Base-by-base conservation (phyloP, 1,140 invertebrate species). In the Monomorium pharaonis region DNA sequence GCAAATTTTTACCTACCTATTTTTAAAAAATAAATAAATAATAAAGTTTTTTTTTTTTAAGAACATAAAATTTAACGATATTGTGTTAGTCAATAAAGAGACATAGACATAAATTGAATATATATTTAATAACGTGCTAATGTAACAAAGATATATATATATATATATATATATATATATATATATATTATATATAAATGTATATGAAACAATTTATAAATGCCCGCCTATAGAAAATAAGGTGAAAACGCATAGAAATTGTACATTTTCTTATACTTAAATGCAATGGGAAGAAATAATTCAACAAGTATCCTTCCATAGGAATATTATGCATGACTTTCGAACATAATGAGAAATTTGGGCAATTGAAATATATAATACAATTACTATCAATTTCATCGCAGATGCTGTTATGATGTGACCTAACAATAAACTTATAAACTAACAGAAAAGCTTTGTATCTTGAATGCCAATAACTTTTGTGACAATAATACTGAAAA, bases 401-500 rank as follows among this genome's bases (percentile, higher is more conserved):
- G n/a, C n/a, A 16, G 49, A n/a, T n/a, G n/a, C n/a, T 63, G 24
- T 1, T 44, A 63, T 10, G 33, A 65, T 6, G 16, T 62, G 14
- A 37, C 24, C 3, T 56, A 37, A 7, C 33, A 24, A 16, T 6
- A 49, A 65, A 27, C 21, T 42, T 67, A 42, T 3, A 30, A 80
- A 54, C 21, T 44, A 69, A 44, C 16, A 9, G 5, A 24, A 42
- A 72, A 44, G 0, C 10, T 56, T 81, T 5, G 14, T 30, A 56
- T 56, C 18, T 2, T 44, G 58, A 44, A 72, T 27, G 4, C 7
- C n/a, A 81, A 72, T n/a, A 56, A 42, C 33, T 42, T 80, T 56
- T 60, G 10, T 81, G 30, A 56, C 1, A 42, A 69, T 69, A 83
- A 83, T 83, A 83, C 47, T 56, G 51, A 47, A 72, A 37, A 74